A percentile compares a stretch with the other conserved stretches of the same genome.
Conservation (phyloP, 2,888 invertebrate genomes). For the Clistopyga incitator region DNA sequence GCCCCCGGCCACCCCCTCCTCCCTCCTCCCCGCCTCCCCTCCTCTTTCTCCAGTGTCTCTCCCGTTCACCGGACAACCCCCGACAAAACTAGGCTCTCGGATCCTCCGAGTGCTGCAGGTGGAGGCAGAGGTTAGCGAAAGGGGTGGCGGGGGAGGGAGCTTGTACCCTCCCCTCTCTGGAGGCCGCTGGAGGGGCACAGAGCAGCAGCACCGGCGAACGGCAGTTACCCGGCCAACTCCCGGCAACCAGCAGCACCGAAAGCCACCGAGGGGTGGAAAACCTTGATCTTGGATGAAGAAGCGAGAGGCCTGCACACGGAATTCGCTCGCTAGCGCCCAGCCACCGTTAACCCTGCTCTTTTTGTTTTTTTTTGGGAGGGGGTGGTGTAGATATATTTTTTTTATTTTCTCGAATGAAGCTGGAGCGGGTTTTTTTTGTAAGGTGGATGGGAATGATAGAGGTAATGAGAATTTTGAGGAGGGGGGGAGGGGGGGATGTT, state of each 20-base stretch:
- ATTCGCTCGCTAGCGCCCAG: conserved; percentile 28
- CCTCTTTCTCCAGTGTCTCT: conserved; percentile 29
- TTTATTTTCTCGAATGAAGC: too few relatives aligned
- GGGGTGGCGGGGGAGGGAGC: neutral
- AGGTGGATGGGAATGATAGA: too few relatives aligned
- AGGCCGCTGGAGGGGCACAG: conserved; percentile 6
- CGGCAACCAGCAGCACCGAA: conserved; percentile 49
- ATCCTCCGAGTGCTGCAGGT: conserved; percentile 5
- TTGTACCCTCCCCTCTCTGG: conserved; percentile 32
- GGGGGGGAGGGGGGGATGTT: too few relatives aligned
- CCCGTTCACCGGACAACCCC: conserved; percentile 48
- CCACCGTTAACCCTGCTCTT: neutral
- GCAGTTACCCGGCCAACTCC: conserved; percentile 61
- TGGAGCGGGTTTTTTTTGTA: too few relatives aligned
- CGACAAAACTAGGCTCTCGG: conserved; percentile 24
- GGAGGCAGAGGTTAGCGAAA: neutral
- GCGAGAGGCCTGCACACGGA: conserved; percentile 68
- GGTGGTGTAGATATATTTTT: too few relatives aligned
- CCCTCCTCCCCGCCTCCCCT: too few relatives aligned
- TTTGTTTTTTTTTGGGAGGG: too few relatives aligned
- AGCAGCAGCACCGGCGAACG: conserved; percentile 30
- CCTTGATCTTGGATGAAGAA: conserved; percentile 82
- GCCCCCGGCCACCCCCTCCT: conserved; percentile 39
- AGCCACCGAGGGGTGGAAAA: conserved; percentile 71
- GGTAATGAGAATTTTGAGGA: too few relatives aligned